These are phyloP conservation scores for Montifringilla adamsi DNA, from an alignment of 2,113 vertebrate species.

Conservation along the genomic window DNA sequence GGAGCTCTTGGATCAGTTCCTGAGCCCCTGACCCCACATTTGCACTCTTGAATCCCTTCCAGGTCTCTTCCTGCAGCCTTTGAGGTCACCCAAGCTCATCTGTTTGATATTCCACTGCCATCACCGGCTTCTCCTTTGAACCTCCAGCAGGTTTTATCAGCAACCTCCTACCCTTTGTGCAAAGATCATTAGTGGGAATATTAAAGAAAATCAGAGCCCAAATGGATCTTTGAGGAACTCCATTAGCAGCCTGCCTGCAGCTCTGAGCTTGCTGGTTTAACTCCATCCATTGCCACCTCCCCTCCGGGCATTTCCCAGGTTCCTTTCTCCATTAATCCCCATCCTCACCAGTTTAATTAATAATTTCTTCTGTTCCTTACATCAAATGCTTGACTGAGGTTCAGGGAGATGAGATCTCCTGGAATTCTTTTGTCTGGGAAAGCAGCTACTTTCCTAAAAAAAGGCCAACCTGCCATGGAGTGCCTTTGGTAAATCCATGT, in stretches of 20 bases:
- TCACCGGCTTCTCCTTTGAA: neutral
- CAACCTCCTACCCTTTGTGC: slow-evolving; percentile 34
- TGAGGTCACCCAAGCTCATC: neutral
- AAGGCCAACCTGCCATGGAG: neutral
- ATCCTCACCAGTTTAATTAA: slow-evolving; percentile 60
- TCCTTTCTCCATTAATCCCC: slow-evolving; percentile 58
- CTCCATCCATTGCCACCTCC: slow-evolving; percentile 25
- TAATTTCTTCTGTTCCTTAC: slow-evolving; percentile 58
- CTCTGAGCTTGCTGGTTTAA: slow-evolving; percentile 17
- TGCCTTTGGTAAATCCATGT: slow-evolving; percentile 1
- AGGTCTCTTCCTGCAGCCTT: slow-evolving; percentile 10
- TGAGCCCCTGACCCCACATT: neutral
- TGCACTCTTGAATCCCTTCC: slow-evolving; percentile 29
- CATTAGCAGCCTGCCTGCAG: slow-evolving; percentile 58
- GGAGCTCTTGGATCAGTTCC: neutral
- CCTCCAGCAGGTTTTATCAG: slow-evolving; percentile 33
- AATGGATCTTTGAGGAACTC: slow-evolving; percentile 55
- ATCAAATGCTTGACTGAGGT: slow-evolving; percentile 34
- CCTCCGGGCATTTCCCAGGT: slow-evolving; percentile 53
- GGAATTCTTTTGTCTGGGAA: slow-evolving; percentile 46
- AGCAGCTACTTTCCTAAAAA: neutral
- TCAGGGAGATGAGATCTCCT: slow-evolving; percentile 48
- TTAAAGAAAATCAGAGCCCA: slow-evolving; percentile 52
- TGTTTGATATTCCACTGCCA: slow-evolving; percentile 40
- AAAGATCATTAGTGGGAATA: slow-evolving; percentile 60